These are phyloP conservation scores for Lepeophtheirus nordmannii DNA, from an alignment of 2,888 invertebrate species.

Conservation along the genomic window DNA sequence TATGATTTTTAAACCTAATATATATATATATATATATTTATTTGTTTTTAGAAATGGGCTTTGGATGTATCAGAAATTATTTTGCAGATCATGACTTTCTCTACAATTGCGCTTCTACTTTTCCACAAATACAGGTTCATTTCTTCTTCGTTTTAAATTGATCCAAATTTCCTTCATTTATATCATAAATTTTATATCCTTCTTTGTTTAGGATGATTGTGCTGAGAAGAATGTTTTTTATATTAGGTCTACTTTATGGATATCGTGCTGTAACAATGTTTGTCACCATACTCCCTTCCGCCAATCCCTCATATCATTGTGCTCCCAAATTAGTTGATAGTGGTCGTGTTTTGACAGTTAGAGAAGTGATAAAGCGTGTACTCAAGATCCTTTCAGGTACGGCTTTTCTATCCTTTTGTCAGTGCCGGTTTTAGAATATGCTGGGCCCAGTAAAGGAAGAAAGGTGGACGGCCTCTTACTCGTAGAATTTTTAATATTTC, in stretches of 20 bases:
- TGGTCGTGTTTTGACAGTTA: slow-evolving; percentile 44
- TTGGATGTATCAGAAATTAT: slow-evolving; percentile 67
- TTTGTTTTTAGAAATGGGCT: slow-evolving; percentile 46
- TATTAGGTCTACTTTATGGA: slow-evolving; percentile 65
- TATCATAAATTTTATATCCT: too few relatives aligned
- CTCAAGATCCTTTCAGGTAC: slow-evolving; percentile 53
- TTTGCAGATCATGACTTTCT: slow-evolving; percentile 62
- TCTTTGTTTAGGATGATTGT: slow-evolving; percentile 51
- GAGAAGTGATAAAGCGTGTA: slow-evolving; percentile 53
- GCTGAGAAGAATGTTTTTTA: slow-evolving; percentile 59
- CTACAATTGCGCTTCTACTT: slow-evolving; percentile 57
- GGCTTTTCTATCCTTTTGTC: neutral
- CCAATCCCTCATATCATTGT: slow-evolving; percentile 67
- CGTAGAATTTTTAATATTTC: too few relatives aligned
- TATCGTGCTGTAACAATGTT: slow-evolving; percentile 75
- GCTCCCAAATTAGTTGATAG: slow-evolving; percentile 52
- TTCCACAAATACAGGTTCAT: slow-evolving; percentile 78
- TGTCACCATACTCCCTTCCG: slow-evolving; percentile 70
- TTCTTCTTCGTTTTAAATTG: too few relatives aligned
- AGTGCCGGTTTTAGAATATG: too few relatives aligned
- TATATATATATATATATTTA: neutral
- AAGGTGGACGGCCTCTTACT: too few relatives aligned
- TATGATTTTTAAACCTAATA: too few relatives aligned
- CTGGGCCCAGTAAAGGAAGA: too few relatives aligned
- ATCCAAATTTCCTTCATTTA: too few relatives aligned